A percentile compares a stretch with the other conserved stretches of the same genome.
These are phyloP conservation scores for Bombycilla garrulus DNA, from an alignment of 2,113 vertebrate genomes.

Conservation along the genomic window DNA sequence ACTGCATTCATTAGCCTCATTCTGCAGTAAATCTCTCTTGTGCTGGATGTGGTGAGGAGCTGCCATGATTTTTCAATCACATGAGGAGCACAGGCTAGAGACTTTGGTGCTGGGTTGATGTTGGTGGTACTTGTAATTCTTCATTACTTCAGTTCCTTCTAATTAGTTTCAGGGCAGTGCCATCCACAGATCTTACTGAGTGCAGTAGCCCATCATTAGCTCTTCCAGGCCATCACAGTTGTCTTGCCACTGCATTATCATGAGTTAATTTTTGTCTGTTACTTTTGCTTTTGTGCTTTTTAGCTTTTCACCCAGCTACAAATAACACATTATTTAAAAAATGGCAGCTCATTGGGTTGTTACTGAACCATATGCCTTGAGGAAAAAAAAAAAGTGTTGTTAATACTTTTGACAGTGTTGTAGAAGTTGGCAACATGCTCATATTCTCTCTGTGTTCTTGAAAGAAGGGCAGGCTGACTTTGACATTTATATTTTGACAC, in stretches of 20 bases:
- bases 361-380: background rate
- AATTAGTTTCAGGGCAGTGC: background rate
- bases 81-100: fast-evolving
- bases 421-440: background rate
- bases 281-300: background rate
- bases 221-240: background rate
- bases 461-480: background rate
- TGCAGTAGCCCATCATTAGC: background rate
- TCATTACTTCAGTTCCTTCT: background rate
- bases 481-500: background rate
- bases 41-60: background rate
- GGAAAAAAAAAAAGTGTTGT: background rate
- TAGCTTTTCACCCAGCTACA: background rate
- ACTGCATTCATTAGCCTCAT: background rate
- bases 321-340: background rate
- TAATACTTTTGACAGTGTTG: background rate
- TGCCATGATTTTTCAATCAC: fast-evolving
- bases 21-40: background rate
- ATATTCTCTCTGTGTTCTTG: background rate
- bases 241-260: background rate
- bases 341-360: background rate
- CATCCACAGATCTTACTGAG: background rate
- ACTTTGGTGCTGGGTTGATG: background rate
- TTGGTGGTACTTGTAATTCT: background rate
- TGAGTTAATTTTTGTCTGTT: background rate